Conservation (phyloP, 2,888 invertebrate genomes). For the Dryocosmus kuriphilus region DNA sequence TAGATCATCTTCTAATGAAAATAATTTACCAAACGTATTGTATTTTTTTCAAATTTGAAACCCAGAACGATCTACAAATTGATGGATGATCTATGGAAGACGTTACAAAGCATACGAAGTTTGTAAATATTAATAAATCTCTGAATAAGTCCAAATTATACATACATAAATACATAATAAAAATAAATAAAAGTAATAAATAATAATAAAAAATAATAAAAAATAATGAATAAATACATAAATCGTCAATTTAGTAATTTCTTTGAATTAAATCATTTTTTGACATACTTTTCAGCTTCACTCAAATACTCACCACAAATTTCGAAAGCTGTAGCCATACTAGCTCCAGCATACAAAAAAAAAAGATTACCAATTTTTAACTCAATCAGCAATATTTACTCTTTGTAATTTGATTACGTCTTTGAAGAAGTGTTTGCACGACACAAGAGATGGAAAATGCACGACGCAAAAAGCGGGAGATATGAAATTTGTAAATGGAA, state of each 20-base stretch:
- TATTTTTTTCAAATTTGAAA: too few species aligned
- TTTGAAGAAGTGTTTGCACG: not conserved
- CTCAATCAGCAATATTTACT: not conserved
- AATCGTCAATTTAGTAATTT: too few species aligned
- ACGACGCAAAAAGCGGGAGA: not conserved
- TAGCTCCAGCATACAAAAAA: too few species aligned
- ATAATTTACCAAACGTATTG: not conserved
- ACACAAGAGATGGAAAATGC: not conserved
- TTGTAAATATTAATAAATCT: not conserved
- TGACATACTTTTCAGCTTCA: not conserved
- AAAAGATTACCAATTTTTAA: not conserved
- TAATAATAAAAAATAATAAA: too few species aligned
- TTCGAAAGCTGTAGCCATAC: too few species aligned
- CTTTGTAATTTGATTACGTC: not conserved
- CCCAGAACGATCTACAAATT: too few species aligned
- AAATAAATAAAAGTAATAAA: too few species aligned
- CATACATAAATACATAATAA: too few species aligned
- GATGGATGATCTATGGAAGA: not conserved
- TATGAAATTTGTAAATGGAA: slow-evolving; percentile 1
- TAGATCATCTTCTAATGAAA: not conserved
- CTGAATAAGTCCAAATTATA: not conserved
- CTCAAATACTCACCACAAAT: too few species aligned
- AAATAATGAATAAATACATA: too few species aligned
- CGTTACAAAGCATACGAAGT: not conserved
- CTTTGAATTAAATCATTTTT: not conserved